Conservation (phyloP, 2,113 vertebrate genomes). For the Dasypus novemcinctus region DNA sequence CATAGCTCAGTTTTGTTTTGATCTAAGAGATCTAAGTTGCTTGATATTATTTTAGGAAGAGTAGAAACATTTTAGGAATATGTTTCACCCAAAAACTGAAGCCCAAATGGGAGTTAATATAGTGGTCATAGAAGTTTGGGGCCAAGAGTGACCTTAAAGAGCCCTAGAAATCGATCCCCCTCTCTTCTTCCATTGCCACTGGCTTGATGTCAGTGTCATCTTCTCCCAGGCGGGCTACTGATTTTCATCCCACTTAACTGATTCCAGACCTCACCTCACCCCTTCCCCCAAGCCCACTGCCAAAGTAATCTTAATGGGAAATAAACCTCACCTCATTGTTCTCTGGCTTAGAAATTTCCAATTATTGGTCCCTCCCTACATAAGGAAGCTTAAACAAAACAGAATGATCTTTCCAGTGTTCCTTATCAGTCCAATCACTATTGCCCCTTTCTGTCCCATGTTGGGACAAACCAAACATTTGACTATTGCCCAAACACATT, state of each 20-base stretch:
- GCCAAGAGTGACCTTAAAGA: background rate
- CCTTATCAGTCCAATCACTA: background rate
- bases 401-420: background rate
- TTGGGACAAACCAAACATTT: background rate
- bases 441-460: background rate
- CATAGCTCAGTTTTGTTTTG: background rate
- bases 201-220: background rate
- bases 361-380: background rate
- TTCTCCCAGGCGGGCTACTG: background rate
- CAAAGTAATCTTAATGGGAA: background rate
- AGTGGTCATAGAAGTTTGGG: background rate
- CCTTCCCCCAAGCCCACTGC: too few relatives aligned
- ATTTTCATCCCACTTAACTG: background rate
- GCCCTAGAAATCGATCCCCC: background rate
- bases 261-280: background rate
- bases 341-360: slow-evolving; percentile 12
- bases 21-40: background rate
- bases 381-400: background rate
- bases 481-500: background rate
- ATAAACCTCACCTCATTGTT: background rate
- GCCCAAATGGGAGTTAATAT: background rate
- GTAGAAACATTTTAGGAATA: background rate
- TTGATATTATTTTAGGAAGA: slow-evolving; percentile 4
- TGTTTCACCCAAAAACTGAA: background rate
- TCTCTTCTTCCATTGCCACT: background rate